phyloP scores from a whole-genome alignment of 2,888 invertebrate genomes.

The Lagria hirta region DNA sequence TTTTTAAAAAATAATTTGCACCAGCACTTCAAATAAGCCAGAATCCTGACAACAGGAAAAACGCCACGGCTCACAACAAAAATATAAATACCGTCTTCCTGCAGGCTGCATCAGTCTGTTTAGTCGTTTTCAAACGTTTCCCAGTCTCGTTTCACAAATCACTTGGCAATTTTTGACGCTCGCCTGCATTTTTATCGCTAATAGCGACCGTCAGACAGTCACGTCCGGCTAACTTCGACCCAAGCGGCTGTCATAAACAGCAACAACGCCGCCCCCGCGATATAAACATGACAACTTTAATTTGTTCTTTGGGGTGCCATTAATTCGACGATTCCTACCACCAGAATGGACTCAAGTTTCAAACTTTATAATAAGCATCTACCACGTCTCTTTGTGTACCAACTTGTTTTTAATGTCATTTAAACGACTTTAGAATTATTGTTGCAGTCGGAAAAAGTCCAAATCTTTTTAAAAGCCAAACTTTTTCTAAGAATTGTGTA shows the following conservation, averaged over 20 bases:
- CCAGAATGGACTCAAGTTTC: slow-evolving; percentile 44
- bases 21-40: no score
- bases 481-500: no score
- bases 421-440: slow-evolving; percentile 43
- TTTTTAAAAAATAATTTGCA: no score
- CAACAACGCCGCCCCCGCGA: slow-evolving; percentile 31
- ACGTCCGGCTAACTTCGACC: slow-evolving; percentile 16
- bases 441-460: slow-evolving; percentile 10
- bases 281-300: slow-evolving; percentile 40
- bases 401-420: slow-evolving; percentile 46
- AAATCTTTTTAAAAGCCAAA: no score
- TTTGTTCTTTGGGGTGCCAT: slow-evolving; percentile 43
- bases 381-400: slow-evolving; percentile 22
- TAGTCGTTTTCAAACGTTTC: no score
- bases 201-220: slow-evolving; percentile 12
- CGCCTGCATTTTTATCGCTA: slow-evolving; percentile 18
- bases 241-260: slow-evolving; percentile 24
- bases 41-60: no score
- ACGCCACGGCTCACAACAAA: no score
- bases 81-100: no score
- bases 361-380: slow-evolving; percentile 48
- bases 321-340: slow-evolving; percentile 40
- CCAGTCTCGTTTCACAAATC: slow-evolving; percentile 29
- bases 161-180: slow-evolving; percentile 28
- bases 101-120: no score